phyloP scores from a whole-genome alignment of 2,888 invertebrate species.

The Leptogaster cylindrica region DNA sequence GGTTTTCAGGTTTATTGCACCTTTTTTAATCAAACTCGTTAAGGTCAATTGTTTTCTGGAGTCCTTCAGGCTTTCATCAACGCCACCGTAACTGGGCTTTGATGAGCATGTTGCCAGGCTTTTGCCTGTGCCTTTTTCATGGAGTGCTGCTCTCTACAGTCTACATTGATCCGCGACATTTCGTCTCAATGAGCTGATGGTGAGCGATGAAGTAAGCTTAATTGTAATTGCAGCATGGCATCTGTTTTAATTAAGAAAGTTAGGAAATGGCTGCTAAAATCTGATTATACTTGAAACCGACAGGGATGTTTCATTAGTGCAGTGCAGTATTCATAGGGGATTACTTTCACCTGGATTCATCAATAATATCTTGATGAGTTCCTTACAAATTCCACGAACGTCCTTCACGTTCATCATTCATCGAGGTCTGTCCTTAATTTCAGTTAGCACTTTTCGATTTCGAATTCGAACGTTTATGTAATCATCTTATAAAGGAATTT shows the following conservation, averaged over 20 bases:
- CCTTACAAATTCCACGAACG: no score
- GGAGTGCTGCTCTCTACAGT: background rate
- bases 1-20: constrained; percentile 11
- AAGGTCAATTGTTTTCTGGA: constrained; percentile 25
- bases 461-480: no score
- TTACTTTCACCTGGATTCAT: background rate
- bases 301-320: constrained; percentile 12
- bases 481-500: no score
- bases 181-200: background rate
- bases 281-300: constrained; percentile 23
- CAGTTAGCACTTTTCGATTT: no score
- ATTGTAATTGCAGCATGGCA: constrained; percentile 21
- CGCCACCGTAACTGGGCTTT: background rate
- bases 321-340: background rate
- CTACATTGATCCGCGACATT: background rate
- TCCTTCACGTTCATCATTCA: no score
- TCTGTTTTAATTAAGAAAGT: constrained; percentile 18
- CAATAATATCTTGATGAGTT: no score
- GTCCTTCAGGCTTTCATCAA: constrained; percentile 10
- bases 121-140: no score
- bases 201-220: constrained; percentile 26
- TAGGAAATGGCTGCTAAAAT: constrained; percentile 16
- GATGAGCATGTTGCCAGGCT: constrained; percentile 8
- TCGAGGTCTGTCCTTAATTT: no score
- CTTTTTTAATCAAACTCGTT: constrained; percentile 36